phyloP scores from a whole-genome alignment of 1,140 invertebrate species.

The Matsumurasca onukii region DNA sequence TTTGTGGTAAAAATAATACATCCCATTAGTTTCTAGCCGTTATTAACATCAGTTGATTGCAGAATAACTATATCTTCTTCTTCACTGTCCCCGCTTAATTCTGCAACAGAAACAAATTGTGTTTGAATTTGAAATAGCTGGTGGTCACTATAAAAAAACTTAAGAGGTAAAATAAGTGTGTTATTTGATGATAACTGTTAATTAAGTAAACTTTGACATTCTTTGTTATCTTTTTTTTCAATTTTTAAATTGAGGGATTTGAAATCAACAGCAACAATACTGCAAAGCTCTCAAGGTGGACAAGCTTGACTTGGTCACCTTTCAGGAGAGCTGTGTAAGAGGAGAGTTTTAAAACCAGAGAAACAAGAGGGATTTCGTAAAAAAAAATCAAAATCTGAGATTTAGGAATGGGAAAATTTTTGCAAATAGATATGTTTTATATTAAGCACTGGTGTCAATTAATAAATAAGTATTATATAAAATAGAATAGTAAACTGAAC shows the following conservation, averaged over 20 bases:
- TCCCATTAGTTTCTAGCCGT: not conserved
- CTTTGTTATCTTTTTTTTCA: not conserved
- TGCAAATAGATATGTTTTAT: no score
- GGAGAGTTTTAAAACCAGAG: no score
- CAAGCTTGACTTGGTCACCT: no score
- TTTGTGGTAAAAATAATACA: not conserved
- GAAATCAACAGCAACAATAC: not conserved
- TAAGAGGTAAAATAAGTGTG: conserved; percentile 19
- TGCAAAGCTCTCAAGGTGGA: no score
- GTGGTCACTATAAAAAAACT: conserved; percentile 21
- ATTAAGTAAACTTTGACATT: not conserved
- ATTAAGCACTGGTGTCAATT: no score
- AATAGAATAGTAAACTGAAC: no score
- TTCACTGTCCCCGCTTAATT: conserved; percentile 53
- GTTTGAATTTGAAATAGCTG: not conserved
- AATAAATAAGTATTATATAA: no score
- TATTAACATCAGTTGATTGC: conserved; percentile 10
- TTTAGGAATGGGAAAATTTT: no score
- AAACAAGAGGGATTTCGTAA: no score
- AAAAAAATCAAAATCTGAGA: no score
- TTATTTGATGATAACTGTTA: not conserved
- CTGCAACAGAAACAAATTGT: conserved; percentile 45
- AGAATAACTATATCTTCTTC: conserved; percentile 50
- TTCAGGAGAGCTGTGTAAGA: no score
- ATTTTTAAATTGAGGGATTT: not conserved